Base-by-base conservation (phyloP, 2,113 vertebrate species). In the Macrotus californicus region DNA sequence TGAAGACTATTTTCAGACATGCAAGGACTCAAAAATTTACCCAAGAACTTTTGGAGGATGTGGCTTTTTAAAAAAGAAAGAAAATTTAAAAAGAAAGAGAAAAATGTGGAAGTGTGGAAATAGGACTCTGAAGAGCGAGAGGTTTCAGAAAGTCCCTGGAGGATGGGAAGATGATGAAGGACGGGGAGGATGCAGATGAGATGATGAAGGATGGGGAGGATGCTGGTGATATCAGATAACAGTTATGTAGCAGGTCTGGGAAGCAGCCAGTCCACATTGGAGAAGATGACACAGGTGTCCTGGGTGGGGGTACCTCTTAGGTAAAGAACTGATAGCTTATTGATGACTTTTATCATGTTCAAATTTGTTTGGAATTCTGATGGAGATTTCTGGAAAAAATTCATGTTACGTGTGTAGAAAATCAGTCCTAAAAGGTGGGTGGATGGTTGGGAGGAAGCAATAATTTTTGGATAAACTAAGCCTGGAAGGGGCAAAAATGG, bases 1-100 rank as follows among this genome's bases (percentile, higher is more conserved):
- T 41, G 16, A 92, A 21, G 66, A 69, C 46, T 69, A 41, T 95
- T 92, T 94, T 41, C 50, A 54, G 64, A 75, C 26, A 66, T 48
- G 11, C 3, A 3, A 70, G 61, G 59, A 56, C 7, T 90, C 34
- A 24, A 52, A 72, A 64, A 26, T 43, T 66, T 77, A 54, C 43
- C 15, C 15, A 24, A 64, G 26, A 88, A 87, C 56, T 87, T 75
- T 66, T 24, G 11, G 50, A 76, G 4, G 1, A 24, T 41, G 8
- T 43, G 16, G 19, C 26, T 73, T 46, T 21, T 56, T n/a, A 11
- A 11, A 73, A 80, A 73, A 66, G 24, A 16, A 15, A 61, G 0
- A 36, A 22, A 24, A 11, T 6, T 67, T 48, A 48, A 48, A 48
- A 48, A 48, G 52, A 41, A 26, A 46, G 54, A 59, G 31, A 21